Percentiles rank a stretch among this genome's conserved stretches.
phyloP scores from a whole-genome alignment of 1,140 invertebrate species.

The Neomicropteryx cornuta region DNA sequence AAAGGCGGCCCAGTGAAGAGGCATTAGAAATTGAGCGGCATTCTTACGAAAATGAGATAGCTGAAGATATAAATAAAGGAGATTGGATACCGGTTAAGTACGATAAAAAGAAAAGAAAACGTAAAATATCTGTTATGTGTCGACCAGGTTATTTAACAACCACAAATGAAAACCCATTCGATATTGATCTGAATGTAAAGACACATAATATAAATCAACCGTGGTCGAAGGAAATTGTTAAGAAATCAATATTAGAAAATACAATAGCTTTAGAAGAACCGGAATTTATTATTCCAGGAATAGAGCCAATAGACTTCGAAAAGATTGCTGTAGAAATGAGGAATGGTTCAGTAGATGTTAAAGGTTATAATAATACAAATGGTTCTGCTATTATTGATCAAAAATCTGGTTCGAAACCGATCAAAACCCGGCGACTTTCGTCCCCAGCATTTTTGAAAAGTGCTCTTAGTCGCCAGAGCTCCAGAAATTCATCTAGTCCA shows the following conservation, averaged over 20 bases:
- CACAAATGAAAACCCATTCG: no score
- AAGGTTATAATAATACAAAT: slow-evolving; percentile 32
- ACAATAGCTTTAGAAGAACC: slow-evolving; percentile 32
- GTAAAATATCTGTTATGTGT: slow-evolving; percentile 25
- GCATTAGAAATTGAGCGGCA: slow-evolving; percentile 55
- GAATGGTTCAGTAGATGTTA: no score
- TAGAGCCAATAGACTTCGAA: slow-evolving; percentile 31
- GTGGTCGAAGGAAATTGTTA: no score
- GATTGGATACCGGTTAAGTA: slow-evolving; percentile 27
- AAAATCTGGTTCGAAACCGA: slow-evolving; percentile 25
- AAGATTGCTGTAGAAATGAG: slow-evolving; percentile 14
- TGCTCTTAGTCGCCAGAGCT: slow-evolving; percentile 39
- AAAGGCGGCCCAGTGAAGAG: slow-evolving; percentile 65
- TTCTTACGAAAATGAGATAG: slow-evolving; percentile 35
- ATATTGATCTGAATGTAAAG: no score
- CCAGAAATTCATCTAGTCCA: slow-evolving; percentile 28
- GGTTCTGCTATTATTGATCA: slow-evolving; percentile 36
- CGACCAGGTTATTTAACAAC: no score
- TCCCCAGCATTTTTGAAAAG: slow-evolving; percentile 54
- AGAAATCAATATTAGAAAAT: no score
- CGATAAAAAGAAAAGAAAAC: slow-evolving; percentile 26
- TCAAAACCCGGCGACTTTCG: slow-evolving; percentile 39
- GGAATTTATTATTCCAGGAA: slow-evolving; percentile 31
- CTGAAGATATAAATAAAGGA: slow-evolving; percentile 33
- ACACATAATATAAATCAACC: no score